phyloP scores from a whole-genome alignment of 2,888 invertebrate species.

The Nomada ruficornis region DNA sequence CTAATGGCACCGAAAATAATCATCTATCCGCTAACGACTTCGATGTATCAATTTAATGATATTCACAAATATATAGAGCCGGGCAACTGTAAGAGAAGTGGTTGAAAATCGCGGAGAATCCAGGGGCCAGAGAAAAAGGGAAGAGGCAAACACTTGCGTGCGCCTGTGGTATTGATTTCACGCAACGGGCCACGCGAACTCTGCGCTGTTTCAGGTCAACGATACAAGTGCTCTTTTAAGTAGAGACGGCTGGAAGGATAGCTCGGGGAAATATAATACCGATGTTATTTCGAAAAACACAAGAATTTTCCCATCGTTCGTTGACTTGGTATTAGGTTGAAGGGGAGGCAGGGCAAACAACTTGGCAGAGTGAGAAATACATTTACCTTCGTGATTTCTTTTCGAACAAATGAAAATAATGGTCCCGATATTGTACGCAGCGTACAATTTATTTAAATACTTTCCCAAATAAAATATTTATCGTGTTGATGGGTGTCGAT shows the following conservation, averaged over 20 bases:
- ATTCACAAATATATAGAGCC: slow-evolving; percentile 13
- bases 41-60: slow-evolving; percentile 50
- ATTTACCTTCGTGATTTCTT: no score
- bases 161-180: slow-evolving; percentile 70
- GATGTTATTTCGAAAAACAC: slow-evolving; percentile 7
- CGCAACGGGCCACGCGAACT: slow-evolving; percentile 71
- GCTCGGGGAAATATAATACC: slow-evolving; percentile 23
- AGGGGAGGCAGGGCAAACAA: neutral
- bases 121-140: slow-evolving; percentile 29
- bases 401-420: neutral
- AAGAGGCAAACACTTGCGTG: slow-evolving; percentile 70
- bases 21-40: neutral
- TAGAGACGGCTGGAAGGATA: slow-evolving; percentile 37
- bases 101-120: slow-evolving; percentile 14
- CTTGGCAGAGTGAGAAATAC: no score
- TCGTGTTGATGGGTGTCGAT: no score
- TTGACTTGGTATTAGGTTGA: neutral
- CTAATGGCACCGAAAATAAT: slow-evolving; percentile 28
- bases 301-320: neutral
- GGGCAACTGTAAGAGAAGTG: neutral
- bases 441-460: no score
- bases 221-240: slow-evolving; percentile 50
- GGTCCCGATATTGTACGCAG: neutral
- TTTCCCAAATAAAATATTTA: no score
- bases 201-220: slow-evolving; percentile 55